These are phyloP conservation scores for Phyllotis vaccarum DNA, from an alignment of 2,797 vertebrate species.

Conservation along the genomic window DNA sequence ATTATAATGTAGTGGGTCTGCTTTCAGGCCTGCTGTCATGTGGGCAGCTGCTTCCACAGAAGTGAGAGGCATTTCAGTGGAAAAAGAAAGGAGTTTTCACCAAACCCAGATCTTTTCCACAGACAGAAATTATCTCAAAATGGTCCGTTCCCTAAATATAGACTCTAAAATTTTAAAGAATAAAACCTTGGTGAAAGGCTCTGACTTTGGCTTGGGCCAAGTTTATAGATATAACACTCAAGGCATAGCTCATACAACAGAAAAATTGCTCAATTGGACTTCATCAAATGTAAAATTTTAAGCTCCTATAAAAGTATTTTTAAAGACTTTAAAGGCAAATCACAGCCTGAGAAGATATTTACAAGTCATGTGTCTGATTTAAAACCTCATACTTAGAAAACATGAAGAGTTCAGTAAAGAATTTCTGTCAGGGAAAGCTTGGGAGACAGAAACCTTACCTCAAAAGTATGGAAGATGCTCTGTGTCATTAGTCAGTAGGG, in stretches of 20 bases:
- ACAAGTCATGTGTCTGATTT: not conserved
- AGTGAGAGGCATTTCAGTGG: not conserved
- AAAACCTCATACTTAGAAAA: conserved; percentile 11
- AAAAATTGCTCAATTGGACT: conserved; percentile 3
- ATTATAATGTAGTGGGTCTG: not conserved
- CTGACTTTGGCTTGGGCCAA: conserved; percentile 50
- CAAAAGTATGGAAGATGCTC: not conserved
- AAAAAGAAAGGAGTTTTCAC: not conserved
- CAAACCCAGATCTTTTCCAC: conserved; percentile 11
- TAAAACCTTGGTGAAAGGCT: not conserved
- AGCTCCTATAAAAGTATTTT: conserved; percentile 10
- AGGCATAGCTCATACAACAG: conserved; percentile 10
- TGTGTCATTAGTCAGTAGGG: not conserved
- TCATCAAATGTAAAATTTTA: conserved; percentile 45
- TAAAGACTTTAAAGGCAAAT: conserved; percentile 19
- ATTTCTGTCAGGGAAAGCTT: not conserved
- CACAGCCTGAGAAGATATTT: conserved; percentile 12
- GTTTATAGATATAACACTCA: not conserved
- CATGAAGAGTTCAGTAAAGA: not conserved
- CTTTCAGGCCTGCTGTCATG: too few relatives aligned
- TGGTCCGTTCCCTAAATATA: conserved; percentile 28
- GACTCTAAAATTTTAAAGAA: conserved; percentile 54
- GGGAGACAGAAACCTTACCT: not conserved
- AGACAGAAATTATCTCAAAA: conserved; percentile 49
- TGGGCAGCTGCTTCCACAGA: not conserved